Evolutionary conservation across 2,888 invertebrate genomes (phyloP).

Genomic region (Lepidochitona cinerea): DNA sequence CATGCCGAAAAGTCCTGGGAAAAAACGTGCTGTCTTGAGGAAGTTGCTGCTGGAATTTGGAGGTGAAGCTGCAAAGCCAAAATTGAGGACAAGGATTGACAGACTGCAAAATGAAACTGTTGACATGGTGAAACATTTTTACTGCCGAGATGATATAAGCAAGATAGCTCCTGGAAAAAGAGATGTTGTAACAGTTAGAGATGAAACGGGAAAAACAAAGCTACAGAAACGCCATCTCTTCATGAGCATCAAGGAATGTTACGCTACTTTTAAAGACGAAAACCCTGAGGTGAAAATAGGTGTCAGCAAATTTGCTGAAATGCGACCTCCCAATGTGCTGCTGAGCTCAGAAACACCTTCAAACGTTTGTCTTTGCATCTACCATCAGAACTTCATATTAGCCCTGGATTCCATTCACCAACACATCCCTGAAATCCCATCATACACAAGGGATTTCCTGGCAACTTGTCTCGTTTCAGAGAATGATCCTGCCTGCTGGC

Average conservation of each 20-base stretch:
- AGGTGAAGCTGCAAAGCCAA: slow-evolving; percentile 15
- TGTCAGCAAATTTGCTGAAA: slow-evolving; percentile 7
- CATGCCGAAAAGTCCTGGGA: slow-evolving; percentile 1
- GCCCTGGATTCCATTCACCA: not conserved
- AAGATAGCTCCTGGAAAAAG: slow-evolving; percentile 1
- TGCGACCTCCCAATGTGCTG: not conserved
- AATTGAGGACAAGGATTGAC: slow-evolving; percentile 18
- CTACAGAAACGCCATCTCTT: not conserved
- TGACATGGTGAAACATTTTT: not conserved
- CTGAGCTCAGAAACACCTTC: not conserved
- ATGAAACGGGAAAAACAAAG: slow-evolving; percentile 9
- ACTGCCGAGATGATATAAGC: not conserved
- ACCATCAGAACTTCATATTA: slow-evolving; percentile 4
- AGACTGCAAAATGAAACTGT: not conserved
- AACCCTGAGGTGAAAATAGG: slow-evolving; percentile 18
- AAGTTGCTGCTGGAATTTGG: slow-evolving; percentile 17
- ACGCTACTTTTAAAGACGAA: slow-evolving; percentile 16
- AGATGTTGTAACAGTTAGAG: slow-evolving; percentile 15
- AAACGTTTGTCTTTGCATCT: slow-evolving; percentile 3
- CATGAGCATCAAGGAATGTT: slow-evolving; percentile 1
- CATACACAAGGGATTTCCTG: not conserved
- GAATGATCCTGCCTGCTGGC: not conserved
- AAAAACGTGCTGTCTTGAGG: not conserved
- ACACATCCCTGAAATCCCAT: not conserved
- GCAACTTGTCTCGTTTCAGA: not conserved